Base-by-base conservation (phyloP, 1,140 invertebrate species). In the Euglossa dilemma region DNA sequence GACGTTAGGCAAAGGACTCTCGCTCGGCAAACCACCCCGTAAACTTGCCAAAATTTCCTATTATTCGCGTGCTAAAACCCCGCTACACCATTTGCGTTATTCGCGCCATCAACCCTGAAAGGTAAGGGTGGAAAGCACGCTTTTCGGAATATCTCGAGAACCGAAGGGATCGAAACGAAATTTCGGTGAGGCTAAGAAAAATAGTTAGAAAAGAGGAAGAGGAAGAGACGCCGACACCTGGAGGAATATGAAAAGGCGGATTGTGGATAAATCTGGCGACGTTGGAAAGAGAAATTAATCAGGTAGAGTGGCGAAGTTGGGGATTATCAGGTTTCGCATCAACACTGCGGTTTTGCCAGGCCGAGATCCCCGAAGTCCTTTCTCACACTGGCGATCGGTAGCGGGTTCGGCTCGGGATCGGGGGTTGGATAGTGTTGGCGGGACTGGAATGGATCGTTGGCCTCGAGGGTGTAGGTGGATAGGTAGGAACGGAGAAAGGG, bases 251-350 rank as follows among this genome's bases (percentile, higher is more conserved):
- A n/a, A 52, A 47, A 43, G 6, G 36, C 11, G n/a, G 36, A 25
- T 64, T 72, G 36, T 12, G 59, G 72, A 71, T 82, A 82, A 87
- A 88, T 88, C 78, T 75, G 20, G 16, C 67, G 57, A 73, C 70
- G 36, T 64, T 52, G 73, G 87, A 78, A 83, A 86, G 57, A 84
- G 88, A 84, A 90, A 90, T 90, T 90, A 90, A 90, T 90, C 88
- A 86, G 82, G 59, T 78, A 73, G 74, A 88, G 85, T 86, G 88
- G 83, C 73, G 87, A 87, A 75, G 83, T 81, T 70, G 43, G 64
- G 81, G 85, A 89, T 90, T 90, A 90, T 90, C 87, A 86, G 89
- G 77, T 88, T 87, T 88, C 87, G 64, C 83, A 88, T 90, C 88
- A 85, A 84, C 83, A 59, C 78, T 79, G 87, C 72, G 87, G 88